Conservation (phyloP, 2,797 vertebrate species). For the Fundulus diaphanus region DNA sequence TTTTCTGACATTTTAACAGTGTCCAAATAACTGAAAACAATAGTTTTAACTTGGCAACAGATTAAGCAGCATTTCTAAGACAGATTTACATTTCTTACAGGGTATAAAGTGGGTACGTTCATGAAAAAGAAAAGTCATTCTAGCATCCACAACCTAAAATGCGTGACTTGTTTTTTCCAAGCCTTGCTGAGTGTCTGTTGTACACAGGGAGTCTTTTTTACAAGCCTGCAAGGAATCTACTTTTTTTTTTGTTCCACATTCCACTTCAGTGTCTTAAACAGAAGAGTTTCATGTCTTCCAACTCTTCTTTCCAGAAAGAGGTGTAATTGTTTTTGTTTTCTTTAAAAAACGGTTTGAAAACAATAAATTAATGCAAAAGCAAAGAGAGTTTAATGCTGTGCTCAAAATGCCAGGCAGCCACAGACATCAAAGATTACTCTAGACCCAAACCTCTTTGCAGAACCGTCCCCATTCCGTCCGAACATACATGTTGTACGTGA, state of each 20-base stretch:
- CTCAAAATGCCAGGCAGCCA: background rate
- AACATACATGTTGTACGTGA: conserved; percentile 2
- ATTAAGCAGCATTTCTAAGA: background rate
- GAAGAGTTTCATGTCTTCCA: background rate
- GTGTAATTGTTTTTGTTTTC: background rate
- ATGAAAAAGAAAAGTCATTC: background rate
- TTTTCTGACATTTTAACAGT: background rate
- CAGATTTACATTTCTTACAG: background rate
- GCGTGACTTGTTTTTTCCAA: background rate
- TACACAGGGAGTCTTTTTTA: background rate
- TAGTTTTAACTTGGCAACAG: background rate
- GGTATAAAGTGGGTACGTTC: background rate
- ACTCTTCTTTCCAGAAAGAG: background rate
- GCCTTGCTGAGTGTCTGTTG: background rate
- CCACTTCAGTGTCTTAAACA: background rate
- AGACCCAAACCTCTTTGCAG: background rate
- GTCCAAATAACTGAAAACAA: background rate
- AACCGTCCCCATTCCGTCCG: background rate
- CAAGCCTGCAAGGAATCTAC: background rate
- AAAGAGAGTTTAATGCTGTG: background rate
- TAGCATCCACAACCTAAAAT: background rate
- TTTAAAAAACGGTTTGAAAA: background rate
- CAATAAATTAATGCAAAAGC: background rate
- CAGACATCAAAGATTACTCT: background rate
- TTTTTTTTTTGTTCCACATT: background rate